phyloP scores from a whole-genome alignment of 2,113 vertebrate genomes.

The Hyla sarda region DNA sequence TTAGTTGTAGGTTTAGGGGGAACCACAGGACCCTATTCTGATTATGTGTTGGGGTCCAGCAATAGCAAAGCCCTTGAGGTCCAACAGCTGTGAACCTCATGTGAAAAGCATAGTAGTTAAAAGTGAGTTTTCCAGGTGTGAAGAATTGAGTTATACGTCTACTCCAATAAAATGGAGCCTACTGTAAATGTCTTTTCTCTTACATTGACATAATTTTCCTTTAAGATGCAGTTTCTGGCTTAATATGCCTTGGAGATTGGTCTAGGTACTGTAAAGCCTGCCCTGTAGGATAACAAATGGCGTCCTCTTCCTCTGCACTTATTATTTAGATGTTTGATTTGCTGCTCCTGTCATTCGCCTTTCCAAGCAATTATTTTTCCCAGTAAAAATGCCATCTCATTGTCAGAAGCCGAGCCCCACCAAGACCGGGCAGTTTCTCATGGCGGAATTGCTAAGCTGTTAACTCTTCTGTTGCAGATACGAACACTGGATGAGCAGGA shows the following conservation, averaged over 20 bases:
- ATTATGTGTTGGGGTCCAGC: too few species aligned
- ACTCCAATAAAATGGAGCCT: neutral
- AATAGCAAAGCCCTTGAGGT: neutral
- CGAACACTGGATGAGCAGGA: conserved; percentile 71
- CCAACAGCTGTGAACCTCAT: neutral
- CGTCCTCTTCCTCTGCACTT: neutral
- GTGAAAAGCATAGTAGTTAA: neutral
- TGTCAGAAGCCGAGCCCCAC: neutral
- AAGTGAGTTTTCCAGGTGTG: neutral
- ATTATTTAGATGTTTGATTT: conserved; percentile 20
- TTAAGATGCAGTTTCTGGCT: neutral
- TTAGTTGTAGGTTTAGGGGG: neutral
- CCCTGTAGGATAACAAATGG: neutral
- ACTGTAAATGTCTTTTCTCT: neutral
- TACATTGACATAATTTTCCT: neutral
- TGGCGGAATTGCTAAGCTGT: neutral
- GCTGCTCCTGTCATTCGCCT: conserved; percentile 1
- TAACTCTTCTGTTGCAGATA: conserved; percentile 66
- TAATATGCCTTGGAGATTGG: neutral
- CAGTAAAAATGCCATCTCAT: conserved; percentile 13
- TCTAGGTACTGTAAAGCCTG: neutral
- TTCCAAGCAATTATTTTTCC: conserved; percentile 12
- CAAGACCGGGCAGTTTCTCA: neutral
- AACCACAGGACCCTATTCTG: too few species aligned
- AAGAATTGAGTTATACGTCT: neutral